Percentiles rank a stretch among this genome's conserved stretches.
phyloP scores from a whole-genome alignment of 2,888 invertebrate genomes.

The Loripinus fragilis region DNA sequence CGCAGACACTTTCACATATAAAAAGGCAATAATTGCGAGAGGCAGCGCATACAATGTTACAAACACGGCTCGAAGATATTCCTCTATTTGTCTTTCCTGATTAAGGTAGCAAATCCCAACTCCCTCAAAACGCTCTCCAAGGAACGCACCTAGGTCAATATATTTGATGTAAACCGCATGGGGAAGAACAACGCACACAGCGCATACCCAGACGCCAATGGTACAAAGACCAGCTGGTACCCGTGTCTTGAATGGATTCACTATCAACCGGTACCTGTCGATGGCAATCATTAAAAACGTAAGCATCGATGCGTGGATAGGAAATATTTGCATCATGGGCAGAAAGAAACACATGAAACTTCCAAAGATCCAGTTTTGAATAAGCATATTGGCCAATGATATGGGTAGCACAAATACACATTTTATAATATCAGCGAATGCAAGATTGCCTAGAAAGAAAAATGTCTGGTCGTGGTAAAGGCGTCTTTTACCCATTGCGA shows the following conservation, averaged over 20 bases:
- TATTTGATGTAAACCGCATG: conserved; percentile 90
- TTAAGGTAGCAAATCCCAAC: conserved; percentile 80
- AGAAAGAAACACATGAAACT: conserved; percentile 89
- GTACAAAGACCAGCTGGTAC: conserved; percentile 88
- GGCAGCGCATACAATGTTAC: conserved; percentile 85
- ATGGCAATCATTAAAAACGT: conserved; percentile 88
- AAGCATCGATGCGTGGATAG: conserved; percentile 89
- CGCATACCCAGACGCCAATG: conserved; percentile 89
- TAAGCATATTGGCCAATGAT: conserved; percentile 87
- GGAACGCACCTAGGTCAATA: conserved; percentile 87
- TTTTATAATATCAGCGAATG: conserved; percentile 88
- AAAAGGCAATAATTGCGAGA: conserved; percentile 86
- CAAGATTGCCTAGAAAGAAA: conserved; percentile 88
- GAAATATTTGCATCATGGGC: conserved; percentile 90
- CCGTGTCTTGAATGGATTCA: conserved; percentile 87
- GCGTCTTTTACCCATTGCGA: conserved; percentile 83
- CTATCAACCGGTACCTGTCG: conserved; percentile 88
- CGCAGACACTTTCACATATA: conserved; percentile 88
- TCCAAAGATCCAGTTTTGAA: conserved; percentile 90
- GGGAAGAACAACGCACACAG: conserved; percentile 89
- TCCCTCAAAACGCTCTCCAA: conserved; percentile 73
- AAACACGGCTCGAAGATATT: conserved; percentile 82
- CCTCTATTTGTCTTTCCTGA: conserved; percentile 76
- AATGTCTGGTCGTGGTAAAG: conserved; percentile 88
- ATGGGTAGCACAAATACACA: conserved; percentile 88